A percentile compares a stretch with the other conserved stretches of the same genome.
phyloP scores from a whole-genome alignment of 2,888 invertebrate species.

The Vanessa cardui region DNA sequence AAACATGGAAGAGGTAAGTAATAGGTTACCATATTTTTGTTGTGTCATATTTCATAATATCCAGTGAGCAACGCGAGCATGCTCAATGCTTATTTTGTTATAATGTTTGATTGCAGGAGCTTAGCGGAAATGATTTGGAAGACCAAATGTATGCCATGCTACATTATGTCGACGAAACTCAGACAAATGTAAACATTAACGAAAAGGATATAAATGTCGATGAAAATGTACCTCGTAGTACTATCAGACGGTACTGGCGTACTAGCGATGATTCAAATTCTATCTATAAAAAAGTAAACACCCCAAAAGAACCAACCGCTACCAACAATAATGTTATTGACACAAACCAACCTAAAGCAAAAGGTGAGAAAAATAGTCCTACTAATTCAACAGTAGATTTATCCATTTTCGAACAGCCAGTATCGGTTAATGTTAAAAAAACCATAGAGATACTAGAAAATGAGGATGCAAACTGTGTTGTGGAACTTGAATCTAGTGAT shows the following conservation, averaged over 20 bases:
- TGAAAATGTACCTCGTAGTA: conserved; percentile 59
- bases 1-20: conserved; percentile 79
- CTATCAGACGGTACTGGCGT: conserved; percentile 72
- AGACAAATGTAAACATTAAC: conserved; percentile 54
- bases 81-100: conserved; percentile 51
- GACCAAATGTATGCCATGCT: conserved; percentile 76
- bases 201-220: conserved; percentile 50
- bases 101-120: conserved; percentile 67
- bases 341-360: conserved; percentile 46
- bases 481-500: conserved; percentile 69
- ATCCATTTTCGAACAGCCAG: conserved; percentile 62
- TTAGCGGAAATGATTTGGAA: conserved; percentile 77
- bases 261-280: conserved; percentile 54
- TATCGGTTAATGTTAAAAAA: conserved; percentile 58
- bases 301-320: conserved; percentile 43
- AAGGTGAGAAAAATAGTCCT: conserved; percentile 55
- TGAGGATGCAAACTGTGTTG: conserved; percentile 51
- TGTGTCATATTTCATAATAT: conserved; percentile 67
- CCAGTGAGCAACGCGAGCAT: conserved; percentile 30
- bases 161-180: conserved; percentile 72
- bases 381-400: conserved; percentile 51
- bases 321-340: conserved; percentile 44
- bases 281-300: conserved; percentile 59
- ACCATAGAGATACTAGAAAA: conserved; percentile 68
- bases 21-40: conserved; percentile 66